Base-by-base conservation (phyloP, 2,797 vertebrate genomes). In the Poeciliopsis infans region DNA sequence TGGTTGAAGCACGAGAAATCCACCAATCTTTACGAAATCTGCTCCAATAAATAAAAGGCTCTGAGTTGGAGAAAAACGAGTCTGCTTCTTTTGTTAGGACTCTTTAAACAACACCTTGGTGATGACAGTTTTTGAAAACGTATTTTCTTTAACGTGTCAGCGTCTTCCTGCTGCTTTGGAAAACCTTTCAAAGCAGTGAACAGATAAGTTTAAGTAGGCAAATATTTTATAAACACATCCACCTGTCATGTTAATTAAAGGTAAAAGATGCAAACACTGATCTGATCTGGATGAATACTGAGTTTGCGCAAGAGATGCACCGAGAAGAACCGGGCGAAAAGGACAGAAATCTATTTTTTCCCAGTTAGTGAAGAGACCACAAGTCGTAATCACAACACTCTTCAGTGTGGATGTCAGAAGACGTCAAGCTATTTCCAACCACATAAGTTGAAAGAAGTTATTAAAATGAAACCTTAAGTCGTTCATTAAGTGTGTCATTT, bases 11-110 rank as follows among this genome's bases (percentile, higher is more conserved):
- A 83, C 85, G 68, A 85, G 81, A 2, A 85, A 87, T 90, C 83
- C 88, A 84, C 88, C 83, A 88, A 82, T 79, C 64, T 79, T 85
- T 81, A 89, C 77, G 79, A 86, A 86, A 88, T 90, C 77, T 88
- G 82, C 78, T 92, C 91, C 93, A 94, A 95, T 95, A 95, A 95
- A 95, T 96, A 91, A 94, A 57, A 94, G 83, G 57, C 84, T 90
- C 88, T 82, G 79, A 81, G 75, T 91, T 86, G 92, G 88, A 94
- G 90, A 92, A 92, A 90, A 80, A 89, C 91, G 86, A 94, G 94
- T 94, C 92, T 85, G 92, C 91, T 93, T 81, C 69, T 47, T 75
- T 91, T 88, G 89, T 92, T 89, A 87, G 90, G 89, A 92, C 41
- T 87, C 46, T 88, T 91, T 91, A 90, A 91, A 93, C 88, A 92